Base-by-base conservation (phyloP, 2,797 vertebrate genomes). In the Sebastes matsubarae region DNA sequence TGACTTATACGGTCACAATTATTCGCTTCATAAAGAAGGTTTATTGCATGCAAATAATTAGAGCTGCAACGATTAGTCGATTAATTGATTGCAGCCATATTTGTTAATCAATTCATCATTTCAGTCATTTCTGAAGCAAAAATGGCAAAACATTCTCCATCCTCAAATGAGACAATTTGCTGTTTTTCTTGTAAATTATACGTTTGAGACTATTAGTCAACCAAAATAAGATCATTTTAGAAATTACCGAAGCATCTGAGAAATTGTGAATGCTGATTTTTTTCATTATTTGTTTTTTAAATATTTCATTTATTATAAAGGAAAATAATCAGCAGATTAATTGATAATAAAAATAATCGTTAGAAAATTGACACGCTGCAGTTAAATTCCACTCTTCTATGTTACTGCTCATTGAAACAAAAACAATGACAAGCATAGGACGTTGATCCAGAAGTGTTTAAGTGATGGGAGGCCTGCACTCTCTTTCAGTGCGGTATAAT, bases 401-500 rank as follows among this genome's bases (percentile, higher is more conserved):
- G 5, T 7, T 74, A 22, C 38, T 70, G 29, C 27, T 86, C 46
- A 54, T 70, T 81, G 13, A 68, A 38, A 68, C 14, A 36, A 81
- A 79, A 71, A 75, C 50, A 8, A 18, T 54, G 20, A 79, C 67
- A 67, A 38, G 27, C 32, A n/a, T 36, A 73, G 65, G 52, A 57
- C 13, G 18, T 65, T 24, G 6, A 64, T 74, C 36, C 50, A 54
- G 7, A 57, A 11, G n/a, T 10, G 60, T 60, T 60, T 29, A n/a
- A 9, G 61, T 18, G 36, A 14, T 27, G 36, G 9, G 8, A 38
- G 61, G 67, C 72, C 50, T 78, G 10, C 24, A 59, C 32, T 77
- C 24, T 85, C 24, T 85, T 57, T 80, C 30, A 70, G 13, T 54
- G 61, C 59, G 10, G 52, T 72, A 2, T 77, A 78, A 80, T 90